These are phyloP conservation scores for Puma concolor DNA, from an alignment of 2,113 vertebrate species.

Conservation along the genomic window DNA sequence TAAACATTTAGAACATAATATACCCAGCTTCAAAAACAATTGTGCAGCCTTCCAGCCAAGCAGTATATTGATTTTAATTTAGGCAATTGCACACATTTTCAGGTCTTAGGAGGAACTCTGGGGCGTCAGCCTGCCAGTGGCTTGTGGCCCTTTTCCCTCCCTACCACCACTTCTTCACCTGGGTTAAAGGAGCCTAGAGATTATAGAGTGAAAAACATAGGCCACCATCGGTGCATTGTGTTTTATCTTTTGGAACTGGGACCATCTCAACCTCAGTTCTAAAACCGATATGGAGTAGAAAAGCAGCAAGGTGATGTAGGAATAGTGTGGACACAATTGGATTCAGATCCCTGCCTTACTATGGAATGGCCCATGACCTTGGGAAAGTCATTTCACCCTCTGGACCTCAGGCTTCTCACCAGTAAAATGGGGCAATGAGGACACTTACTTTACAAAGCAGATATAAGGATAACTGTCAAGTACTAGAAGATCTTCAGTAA, in stretches of 20 bases:
- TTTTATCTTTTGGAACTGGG: slow-evolving; percentile 15
- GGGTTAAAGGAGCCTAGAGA: not conserved
- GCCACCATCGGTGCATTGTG: not conserved
- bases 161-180: not conserved
- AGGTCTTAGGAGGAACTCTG: not conserved
- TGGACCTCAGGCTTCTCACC: not conserved
- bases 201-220: not conserved
- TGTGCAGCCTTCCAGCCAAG: slow-evolving; percentile 73
- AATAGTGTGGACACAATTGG: not conserved
- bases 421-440: not conserved
- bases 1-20: slow-evolving; percentile 82
- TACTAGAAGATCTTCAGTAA: not conserved
- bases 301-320: not conserved
- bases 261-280: not conserved
- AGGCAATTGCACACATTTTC: slow-evolving; percentile 21
- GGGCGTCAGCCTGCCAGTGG: not conserved
- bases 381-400: not conserved
- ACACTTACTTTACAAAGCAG: not conserved
- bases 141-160: not conserved
- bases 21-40: slow-evolving; percentile 70
- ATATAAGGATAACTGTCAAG: slow-evolving; percentile 11
- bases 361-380: not conserved
- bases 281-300: not conserved
- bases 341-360: not conserved
- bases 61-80: slow-evolving; percentile 80